Evolutionary conservation across 2,797 vertebrate genomes (phyloP).

Genomic region (Halcyon leucocephala): DNA sequence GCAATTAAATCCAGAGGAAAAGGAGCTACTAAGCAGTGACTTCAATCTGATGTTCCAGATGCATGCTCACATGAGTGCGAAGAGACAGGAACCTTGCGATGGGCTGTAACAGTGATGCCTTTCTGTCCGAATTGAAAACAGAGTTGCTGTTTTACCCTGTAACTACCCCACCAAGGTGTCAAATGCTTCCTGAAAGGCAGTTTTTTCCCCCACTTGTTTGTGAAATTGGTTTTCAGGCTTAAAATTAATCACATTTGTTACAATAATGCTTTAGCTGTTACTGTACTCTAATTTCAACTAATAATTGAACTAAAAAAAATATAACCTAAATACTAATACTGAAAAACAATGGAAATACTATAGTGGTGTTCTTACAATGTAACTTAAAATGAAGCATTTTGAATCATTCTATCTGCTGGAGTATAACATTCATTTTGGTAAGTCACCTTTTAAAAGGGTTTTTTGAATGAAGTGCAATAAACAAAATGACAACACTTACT

Average conservation of each 20-base stretch:
- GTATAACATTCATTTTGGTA: not conserved
- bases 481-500: not conserved
- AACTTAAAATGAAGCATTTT: not conserved
- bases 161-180: not conserved
- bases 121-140: not conserved
- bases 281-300: not conserved
- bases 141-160: not conserved
- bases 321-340: not conserved
- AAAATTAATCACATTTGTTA: not conserved
- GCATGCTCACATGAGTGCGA: not conserved
- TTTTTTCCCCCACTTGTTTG: not conserved
- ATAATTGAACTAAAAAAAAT: not conserved
- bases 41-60: not conserved
- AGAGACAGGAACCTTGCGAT: not conserved
- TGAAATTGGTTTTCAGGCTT: not conserved
- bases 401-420: not conserved
- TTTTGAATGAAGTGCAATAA: not conserved
- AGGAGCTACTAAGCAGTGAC: not conserved
- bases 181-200: not conserved
- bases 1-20: not conserved
- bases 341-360: not conserved
- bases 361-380: not conserved
- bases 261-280: not conserved
- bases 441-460: not conserved
- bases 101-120: rapidly evolving